phyloP scores from a whole-genome alignment of 2,888 invertebrate species.

The Agonum fuliginosum region DNA sequence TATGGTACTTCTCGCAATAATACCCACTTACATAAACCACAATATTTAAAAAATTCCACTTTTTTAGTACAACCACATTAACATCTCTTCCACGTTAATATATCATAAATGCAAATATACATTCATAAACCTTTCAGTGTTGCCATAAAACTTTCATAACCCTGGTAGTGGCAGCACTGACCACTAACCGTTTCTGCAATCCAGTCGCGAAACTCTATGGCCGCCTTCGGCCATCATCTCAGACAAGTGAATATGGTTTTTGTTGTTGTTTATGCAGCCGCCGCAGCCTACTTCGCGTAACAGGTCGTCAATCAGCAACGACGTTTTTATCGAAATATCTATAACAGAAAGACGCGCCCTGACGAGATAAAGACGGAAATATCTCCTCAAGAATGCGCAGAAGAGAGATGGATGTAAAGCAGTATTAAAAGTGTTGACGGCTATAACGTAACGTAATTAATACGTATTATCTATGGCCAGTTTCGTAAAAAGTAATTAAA shows the following conservation, averaged over 20 bases:
- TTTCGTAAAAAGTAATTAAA: constrained; percentile 53
- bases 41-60: too few species aligned
- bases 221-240: constrained; percentile 19
- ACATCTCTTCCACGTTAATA: not conserved
- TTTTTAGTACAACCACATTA: too few species aligned
- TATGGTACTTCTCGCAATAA: too few species aligned
- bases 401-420: not conserved
- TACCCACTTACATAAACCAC: too few species aligned
- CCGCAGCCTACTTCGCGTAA: constrained; percentile 58
- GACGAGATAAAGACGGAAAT: constrained; percentile 9
- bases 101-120: constrained; percentile 35
- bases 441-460: constrained; percentile 33
- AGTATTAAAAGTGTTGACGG: constrained; percentile 45
- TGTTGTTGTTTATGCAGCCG: constrained; percentile 55
- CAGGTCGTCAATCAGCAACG: constrained; percentile 55
- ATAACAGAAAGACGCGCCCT: constrained; percentile 55
- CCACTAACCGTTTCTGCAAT: not conserved
- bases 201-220: constrained; percentile 23
- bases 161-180: constrained; percentile 1
- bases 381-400: not conserved
- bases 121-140: constrained; percentile 26
- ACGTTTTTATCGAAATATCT: constrained; percentile 56
- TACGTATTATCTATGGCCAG: constrained; percentile 50
- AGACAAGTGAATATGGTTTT: constrained; percentile 57
- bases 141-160: constrained; percentile 32